phyloP scores from a whole-genome alignment of 1,140 invertebrate species.

The Orchesella cincta region DNA sequence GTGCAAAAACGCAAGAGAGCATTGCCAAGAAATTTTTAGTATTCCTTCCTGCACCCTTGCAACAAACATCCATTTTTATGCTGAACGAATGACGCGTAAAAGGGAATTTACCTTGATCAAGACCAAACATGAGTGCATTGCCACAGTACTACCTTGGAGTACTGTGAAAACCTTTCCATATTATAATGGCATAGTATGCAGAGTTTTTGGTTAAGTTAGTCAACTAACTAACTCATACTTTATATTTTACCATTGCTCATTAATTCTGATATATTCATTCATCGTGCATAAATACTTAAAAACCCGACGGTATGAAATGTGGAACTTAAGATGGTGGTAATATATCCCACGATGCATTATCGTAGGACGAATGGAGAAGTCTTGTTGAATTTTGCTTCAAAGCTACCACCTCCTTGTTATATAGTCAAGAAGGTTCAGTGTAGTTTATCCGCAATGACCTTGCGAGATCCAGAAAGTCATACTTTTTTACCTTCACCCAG shows the following conservation, averaged over 20 bases:
- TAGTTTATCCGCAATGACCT: too few relatives aligned
- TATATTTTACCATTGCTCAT: too few relatives aligned
- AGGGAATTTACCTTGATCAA: constrained; percentile 8
- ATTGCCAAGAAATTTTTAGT: not conserved
- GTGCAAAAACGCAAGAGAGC: not conserved
- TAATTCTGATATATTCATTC: too few relatives aligned
- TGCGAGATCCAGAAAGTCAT: not conserved
- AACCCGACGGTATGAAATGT: not conserved
- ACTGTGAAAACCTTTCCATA: not conserved
- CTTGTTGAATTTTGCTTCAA: too few relatives aligned
- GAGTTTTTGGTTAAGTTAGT: not conserved
- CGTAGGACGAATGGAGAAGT: too few relatives aligned
- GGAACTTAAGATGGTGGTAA: not conserved
- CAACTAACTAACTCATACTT: not conserved
- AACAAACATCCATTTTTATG: not conserved
- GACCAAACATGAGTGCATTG: not conserved
- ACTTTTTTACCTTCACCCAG: not conserved
- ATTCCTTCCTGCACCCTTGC: not conserved
- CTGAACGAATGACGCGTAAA: not conserved
- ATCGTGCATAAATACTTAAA: too few relatives aligned
- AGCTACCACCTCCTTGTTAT: too few relatives aligned
- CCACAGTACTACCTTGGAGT: not conserved
- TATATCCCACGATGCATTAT: not conserved
- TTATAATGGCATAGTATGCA: not conserved
- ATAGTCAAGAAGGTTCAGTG: too few relatives aligned